Evolutionary conservation across 2,888 invertebrate species (phyloP), one percentile per base, ranked within the genome.

Genomic region (Pandemis corylana): DNA sequence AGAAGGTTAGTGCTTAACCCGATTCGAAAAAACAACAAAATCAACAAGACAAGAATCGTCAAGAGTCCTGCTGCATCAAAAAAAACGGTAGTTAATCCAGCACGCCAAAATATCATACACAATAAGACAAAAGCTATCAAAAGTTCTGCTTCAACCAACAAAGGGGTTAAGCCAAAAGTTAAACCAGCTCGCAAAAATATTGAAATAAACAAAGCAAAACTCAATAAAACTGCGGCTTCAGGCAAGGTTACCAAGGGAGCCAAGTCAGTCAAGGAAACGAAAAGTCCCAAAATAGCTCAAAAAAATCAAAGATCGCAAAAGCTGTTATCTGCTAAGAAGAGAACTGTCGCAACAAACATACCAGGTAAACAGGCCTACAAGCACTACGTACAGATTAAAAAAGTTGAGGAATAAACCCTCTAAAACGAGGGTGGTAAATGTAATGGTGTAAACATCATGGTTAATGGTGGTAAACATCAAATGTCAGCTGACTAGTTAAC

Each of bases 1-100:
- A 80, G 86, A 68, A 81, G 81, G 59, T 77, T 88, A 72, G 75
- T 86, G 9, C 76, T 88, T 59, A 83, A 85, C 15, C 68, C 71
- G 56, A 74, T 69, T 10, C 77, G 77, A 41, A 71, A 69, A 64
- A 70, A 77, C 61, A n/a, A 64, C 10, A 28, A 73, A 46, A 20
- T 41, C 44, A 28, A 61, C 61, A 68, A 68, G n/a, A 66, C 59
- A 64, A 59, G 59, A 72, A 6, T n/a, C 36, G 2, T 7, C 41
- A n/a, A 28, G 5, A 59, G 28, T 10, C 5, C n/a, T 41, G 72
- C 56, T 42, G 66, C 51, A 63, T 56, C 76, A n/a, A 72, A 71
- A 12, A 10, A 59, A 1, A 6, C 20, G 0, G 12, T 12, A 28
- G 12, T 20, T 28, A 59, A 10, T 12, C 10, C 12, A 28, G 20